These are phyloP conservation scores for Chlorodrepanis virens DNA, from an alignment of 2,113 vertebrate species.

Conservation along the genomic window DNA sequence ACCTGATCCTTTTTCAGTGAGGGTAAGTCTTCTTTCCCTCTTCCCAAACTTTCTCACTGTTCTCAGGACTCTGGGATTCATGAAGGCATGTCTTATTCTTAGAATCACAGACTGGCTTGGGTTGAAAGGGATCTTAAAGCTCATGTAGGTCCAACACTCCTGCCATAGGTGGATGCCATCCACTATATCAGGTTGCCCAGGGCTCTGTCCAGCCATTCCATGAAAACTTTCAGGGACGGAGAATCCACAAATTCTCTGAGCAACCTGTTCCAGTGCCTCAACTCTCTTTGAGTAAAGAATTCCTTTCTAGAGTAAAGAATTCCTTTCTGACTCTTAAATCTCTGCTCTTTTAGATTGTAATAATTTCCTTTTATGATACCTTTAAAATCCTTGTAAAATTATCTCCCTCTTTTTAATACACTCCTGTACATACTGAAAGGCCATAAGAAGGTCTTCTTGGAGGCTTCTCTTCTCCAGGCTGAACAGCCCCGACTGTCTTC, in stretches of 20 bases:
- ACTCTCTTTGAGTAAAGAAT: neutral
- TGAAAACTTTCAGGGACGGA: neutral
- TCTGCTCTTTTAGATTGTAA: neutral
- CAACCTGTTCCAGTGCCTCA: neutral
- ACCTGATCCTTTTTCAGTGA: neutral
- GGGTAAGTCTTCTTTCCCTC: neutral
- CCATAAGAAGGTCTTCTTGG: neutral
- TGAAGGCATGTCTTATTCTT: neutral
- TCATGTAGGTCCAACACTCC: neutral
- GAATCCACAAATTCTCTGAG: neutral
- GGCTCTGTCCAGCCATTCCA: neutral
- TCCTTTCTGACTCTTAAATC: neutral
- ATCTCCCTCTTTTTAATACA: neutral
- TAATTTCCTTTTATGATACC: neutral
- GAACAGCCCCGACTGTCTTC: neutral
- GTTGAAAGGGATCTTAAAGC: neutral
- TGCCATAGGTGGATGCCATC: neutral
- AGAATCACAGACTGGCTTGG: neutral
- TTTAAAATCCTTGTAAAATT: neutral
- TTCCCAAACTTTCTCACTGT: neutral
- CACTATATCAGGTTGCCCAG: neutral
- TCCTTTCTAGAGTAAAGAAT: neutral
- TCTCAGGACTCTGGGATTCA: neutral
- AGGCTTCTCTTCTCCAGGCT: neutral
- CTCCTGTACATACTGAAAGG: neutral